Evolutionary conservation across 2,113 vertebrate species (phyloP), one percentile per base, ranked within the genome.

Genomic region (Casuarius casuarius): DNA sequence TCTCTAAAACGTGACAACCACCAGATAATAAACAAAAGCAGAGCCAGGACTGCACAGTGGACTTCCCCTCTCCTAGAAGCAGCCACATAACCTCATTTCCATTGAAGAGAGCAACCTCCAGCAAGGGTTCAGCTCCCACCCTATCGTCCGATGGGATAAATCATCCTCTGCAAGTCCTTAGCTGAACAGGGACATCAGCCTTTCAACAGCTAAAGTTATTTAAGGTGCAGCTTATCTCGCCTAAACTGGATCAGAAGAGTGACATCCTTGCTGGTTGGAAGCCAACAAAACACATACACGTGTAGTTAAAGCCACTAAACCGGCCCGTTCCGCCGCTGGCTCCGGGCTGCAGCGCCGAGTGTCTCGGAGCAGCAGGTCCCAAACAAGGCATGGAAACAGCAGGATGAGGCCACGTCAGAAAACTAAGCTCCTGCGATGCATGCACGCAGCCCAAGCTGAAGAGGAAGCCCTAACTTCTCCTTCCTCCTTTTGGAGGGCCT

Each of bases 21-120:
- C 77, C 29, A 74, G 68, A 63, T 48, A 4, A 17, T 22, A 65
- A 8, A n/a, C 16, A 9, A 35, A 65, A 59, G 12, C 84, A 67
- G 68, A 40, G 44, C 2, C 1, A 22, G 33, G 16, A 21, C 25
- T 12, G 10, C 29, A 28, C 8, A 14, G 26, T 71, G 59, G 78
- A 66, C 85, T 29, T 40, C 44, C 52, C 5, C 59, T 90, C 78
- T 33, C 8, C 38, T 7, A 49, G 48, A n/a, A 14, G 38, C 2
- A 46, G 54, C 40, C 75, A 38, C 0, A 0, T 48, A 42, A 4
- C 1, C 10, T 75, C 38, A 23, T 2, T 31, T 46, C 58, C 75
- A 22, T 0, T 1, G 31, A 22, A 33, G 33, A 82, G 44, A 85
- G 25, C 49, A 20, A 16, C 31, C 40, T 44, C 12, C 0, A 0